Conservation (phyloP, 2,797 vertebrate genomes). For the Halcyon badia region DNA sequence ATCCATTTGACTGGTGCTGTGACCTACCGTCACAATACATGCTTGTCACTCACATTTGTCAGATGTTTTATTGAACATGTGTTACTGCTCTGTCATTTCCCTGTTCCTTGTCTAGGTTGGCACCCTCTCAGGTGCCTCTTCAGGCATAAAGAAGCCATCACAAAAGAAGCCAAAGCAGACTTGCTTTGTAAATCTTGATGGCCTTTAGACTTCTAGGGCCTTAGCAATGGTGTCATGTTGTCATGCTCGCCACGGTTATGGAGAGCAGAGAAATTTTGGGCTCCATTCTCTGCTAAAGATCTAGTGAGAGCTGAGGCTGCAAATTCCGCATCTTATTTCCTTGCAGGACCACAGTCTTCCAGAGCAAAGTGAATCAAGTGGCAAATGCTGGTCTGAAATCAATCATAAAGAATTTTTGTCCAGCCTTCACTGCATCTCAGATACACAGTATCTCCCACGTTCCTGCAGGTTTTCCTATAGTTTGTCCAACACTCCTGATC, state of each 20-base stretch:
- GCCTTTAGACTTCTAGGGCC: not conserved
- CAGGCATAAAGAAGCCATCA: not conserved
- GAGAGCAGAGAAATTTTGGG: not conserved
- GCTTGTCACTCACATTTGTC: slow-evolving; percentile 5
- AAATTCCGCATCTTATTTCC: not conserved
- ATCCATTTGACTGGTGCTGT: not conserved
- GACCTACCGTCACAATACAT: not conserved
- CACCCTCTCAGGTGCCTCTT: not conserved
- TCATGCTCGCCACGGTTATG: not conserved
- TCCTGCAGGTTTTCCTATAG: not conserved
- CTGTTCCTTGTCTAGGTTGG: not conserved
- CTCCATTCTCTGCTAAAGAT: not conserved
- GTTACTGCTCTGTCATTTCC: not conserved
- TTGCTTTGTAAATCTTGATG: not conserved
- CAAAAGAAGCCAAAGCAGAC: not conserved
- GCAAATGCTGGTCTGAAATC: not conserved
- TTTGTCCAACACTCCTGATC: not conserved
- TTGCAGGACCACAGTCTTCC: not conserved
- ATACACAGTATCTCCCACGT: not conserved
- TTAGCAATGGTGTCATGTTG: not conserved
- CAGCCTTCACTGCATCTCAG: not conserved
- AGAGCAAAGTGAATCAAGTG: not conserved
- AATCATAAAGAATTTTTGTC: not conserved
- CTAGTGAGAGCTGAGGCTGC: not conserved
- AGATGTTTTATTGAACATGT: slow-evolving; percentile 1